phyloP scores from a whole-genome alignment of 2,888 invertebrate species.

The Drosophila cognata region DNA sequence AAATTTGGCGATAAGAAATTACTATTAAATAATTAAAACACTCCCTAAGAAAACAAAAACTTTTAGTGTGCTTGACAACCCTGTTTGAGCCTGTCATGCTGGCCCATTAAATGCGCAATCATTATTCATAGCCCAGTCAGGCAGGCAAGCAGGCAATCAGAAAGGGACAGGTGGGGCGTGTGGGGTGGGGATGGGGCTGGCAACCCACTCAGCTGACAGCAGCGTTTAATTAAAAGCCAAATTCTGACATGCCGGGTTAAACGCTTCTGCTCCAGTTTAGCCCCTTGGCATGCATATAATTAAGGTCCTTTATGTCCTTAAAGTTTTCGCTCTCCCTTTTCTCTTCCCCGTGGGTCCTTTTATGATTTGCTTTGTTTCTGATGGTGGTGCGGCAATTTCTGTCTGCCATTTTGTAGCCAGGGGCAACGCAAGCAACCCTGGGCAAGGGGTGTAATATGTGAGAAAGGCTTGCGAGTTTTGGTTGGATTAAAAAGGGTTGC shows the following conservation, averaged over 20 bases:
- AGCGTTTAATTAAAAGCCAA: constrained; percentile 68
- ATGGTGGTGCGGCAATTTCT: constrained; percentile 8
- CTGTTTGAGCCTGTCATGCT: constrained; percentile 32
- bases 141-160: constrained; percentile 21
- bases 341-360: constrained; percentile 3
- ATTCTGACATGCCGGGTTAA: constrained; percentile 65
- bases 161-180: background rate
- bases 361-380: constrained; percentile 1
- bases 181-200: constrained; percentile 8
- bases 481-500: constrained; percentile 28
- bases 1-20: background rate
- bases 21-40: background rate
- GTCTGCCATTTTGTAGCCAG: constrained; percentile 61
- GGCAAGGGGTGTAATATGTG: background rate
- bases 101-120: constrained; percentile 57
- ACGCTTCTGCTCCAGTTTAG: constrained; percentile 43
- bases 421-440: constrained; percentile 49
- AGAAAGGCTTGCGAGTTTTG: constrained; percentile 51
- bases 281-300: constrained; percentile 51
- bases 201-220: constrained; percentile 56
- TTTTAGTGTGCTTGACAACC: constrained; percentile 30
- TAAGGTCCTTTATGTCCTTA: constrained; percentile 42
- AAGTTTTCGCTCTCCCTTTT: background rate
- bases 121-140: constrained; percentile 57
- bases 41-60: background rate